Conservation (phyloP, 2,888 invertebrate genomes). For the Callimorpha dominula region DNA sequence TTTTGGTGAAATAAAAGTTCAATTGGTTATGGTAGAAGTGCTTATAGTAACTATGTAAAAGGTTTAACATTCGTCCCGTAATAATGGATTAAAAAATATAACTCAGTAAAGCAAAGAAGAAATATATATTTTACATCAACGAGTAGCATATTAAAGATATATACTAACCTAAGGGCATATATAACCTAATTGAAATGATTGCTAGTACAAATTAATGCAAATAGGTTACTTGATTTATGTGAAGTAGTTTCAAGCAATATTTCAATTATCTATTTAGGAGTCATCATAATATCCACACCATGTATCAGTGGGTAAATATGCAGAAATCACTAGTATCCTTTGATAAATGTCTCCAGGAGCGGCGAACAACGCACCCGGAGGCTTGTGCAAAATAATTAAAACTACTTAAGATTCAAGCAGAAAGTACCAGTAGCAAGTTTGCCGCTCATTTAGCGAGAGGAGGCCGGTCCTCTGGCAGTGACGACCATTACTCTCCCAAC, state of each 20-base stretch:
- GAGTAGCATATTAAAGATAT: neutral
- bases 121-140: neutral
- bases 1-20: neutral
- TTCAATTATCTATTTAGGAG: slow-evolving; percentile 61
- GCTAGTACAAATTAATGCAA: slow-evolving; percentile 44
- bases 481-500: slow-evolving; percentile 77
- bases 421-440: slow-evolving; percentile 77
- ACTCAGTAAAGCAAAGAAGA: neutral
- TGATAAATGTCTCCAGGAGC: slow-evolving; percentile 75
- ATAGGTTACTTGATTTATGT: slow-evolving; percentile 43
- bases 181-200: slow-evolving; percentile 24
- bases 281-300: slow-evolving; percentile 65
- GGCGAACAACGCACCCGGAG: slow-evolving; percentile 68
- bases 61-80: no score
- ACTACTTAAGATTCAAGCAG: slow-evolving; percentile 85
- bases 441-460: slow-evolving; percentile 75
- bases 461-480: slow-evolving; percentile 64
- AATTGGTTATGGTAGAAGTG: no score
- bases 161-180: slow-evolving; percentile 2
- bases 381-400: slow-evolving; percentile 84
- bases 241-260: slow-evolving; percentile 55
- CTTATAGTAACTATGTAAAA: no score
- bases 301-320: slow-evolving; percentile 54
- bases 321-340: slow-evolving; percentile 41
- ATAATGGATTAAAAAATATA: no score